Percentiles rank a stretch among this genome's conserved stretches.
Conservation (phyloP, 2,888 invertebrate species). For the Eristalinus sepulchralis region DNA sequence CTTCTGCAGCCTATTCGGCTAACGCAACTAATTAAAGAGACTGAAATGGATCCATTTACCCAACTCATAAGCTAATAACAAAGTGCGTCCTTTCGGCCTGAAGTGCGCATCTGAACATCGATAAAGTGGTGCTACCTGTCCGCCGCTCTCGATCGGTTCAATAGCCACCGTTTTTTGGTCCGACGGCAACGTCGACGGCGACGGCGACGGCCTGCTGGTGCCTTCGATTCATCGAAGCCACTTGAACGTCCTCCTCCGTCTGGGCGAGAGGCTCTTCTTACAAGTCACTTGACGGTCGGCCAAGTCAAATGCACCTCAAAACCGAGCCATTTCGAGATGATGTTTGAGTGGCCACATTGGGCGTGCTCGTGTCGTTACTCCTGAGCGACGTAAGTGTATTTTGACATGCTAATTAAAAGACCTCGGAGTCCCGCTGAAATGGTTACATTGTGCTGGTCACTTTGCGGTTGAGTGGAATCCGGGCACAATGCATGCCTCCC, state of each 20-base stretch:
- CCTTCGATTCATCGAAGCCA: conserved; percentile 35
- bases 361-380: conserved; percentile 63
- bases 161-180: conserved; percentile 52
- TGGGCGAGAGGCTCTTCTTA: conserved; percentile 35
- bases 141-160: conserved; percentile 56
- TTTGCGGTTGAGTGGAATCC: conserved; percentile 39
- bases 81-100: conserved; percentile 51
- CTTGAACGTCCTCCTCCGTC: conserved; percentile 46
- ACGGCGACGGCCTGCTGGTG: conserved; percentile 44
- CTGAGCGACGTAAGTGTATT: conserved; percentile 71
- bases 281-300: conserved; percentile 55
- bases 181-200: background rate
- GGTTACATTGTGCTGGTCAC: conserved; percentile 38
- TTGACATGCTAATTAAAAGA: conserved; percentile 80
- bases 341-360: conserved; percentile 63
- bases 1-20: conserved; percentile 28
- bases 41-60: conserved; percentile 68
- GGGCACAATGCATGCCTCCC: background rate
- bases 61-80: conserved; percentile 65
- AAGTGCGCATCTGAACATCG: background rate
- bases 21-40: conserved; percentile 62
- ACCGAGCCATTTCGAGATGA: conserved; percentile 60
- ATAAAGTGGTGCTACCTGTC: conserved; percentile 48
- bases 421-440: conserved; percentile 75
- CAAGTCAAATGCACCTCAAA: conserved; percentile 33